Percentiles rank a stretch among this genome's conserved stretches.
Conservation (phyloP, 2,797 vertebrate genomes). For the Morelia viridis region DNA sequence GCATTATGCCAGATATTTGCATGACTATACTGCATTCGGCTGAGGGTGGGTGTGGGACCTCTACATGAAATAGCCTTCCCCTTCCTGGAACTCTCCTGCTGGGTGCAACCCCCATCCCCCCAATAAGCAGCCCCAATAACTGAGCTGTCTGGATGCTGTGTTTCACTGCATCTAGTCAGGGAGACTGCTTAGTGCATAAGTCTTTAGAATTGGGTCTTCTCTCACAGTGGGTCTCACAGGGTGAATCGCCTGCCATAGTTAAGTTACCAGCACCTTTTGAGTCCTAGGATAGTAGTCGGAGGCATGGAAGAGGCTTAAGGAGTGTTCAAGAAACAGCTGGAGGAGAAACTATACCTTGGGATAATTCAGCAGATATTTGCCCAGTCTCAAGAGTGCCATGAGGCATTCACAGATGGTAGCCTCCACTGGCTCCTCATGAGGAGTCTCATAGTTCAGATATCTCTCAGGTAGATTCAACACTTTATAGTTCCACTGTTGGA, state of each 20-base stretch:
- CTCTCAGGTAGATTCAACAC: slow-evolving; percentile 49
- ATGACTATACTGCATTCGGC: background rate
- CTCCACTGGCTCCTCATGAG: slow-evolving; percentile 49
- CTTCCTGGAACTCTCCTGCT: background rate
- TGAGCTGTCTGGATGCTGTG: background rate
- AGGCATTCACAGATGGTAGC: slow-evolving; percentile 63
- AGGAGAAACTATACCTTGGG: slow-evolving; percentile 60
- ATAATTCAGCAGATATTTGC: slow-evolving; percentile 45
- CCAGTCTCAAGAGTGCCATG: slow-evolving; percentile 64
- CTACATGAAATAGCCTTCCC: background rate
- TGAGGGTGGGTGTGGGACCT: background rate
- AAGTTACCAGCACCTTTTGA: background rate
- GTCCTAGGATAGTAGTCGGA: background rate
- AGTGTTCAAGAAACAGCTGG: background rate
- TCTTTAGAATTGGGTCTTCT: background rate
- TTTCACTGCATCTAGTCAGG: background rate
- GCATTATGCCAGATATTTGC: background rate
- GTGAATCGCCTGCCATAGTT: background rate
- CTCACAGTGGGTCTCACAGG: background rate
- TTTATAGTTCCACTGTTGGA: slow-evolving; percentile 78
- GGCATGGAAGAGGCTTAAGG: background rate
- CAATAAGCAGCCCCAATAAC: background rate
- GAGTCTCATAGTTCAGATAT: slow-evolving; percentile 31
- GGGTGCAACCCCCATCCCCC: background rate
- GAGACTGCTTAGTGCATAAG: background rate